Percentiles rank a stretch among this genome's conserved stretches.
Evolutionary conservation across 2,113 vertebrate species (phyloP).

Genomic region (Atherinomorus stipes): DNA sequence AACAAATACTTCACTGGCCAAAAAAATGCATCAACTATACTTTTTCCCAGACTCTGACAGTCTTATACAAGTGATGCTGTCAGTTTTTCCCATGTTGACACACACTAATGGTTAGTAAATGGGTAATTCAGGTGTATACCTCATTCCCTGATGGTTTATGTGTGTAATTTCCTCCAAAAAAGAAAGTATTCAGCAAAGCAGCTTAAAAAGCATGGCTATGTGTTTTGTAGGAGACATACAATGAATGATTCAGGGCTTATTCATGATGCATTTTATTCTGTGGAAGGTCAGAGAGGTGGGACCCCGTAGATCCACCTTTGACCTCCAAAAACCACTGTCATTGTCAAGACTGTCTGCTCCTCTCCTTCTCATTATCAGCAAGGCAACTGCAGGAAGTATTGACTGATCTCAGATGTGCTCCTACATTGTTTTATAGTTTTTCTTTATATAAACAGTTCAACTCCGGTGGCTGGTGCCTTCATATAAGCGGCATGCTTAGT

Average conservation of each 20-base stretch:
- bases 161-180: slow-evolving; percentile 16
- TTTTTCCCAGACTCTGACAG: background rate
- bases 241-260: background rate
- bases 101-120: background rate
- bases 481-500: slow-evolving; percentile 60
- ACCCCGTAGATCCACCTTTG: slow-evolving; percentile 52
- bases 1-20: slow-evolving; percentile 63
- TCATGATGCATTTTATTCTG: slow-evolving; percentile 33
- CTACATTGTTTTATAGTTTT: background rate
- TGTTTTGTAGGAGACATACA: background rate
- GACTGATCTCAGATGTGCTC: slow-evolving; percentile 22
- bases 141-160: background rate
- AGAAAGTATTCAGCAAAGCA: background rate
- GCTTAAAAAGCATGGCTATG: background rate
- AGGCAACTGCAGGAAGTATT: slow-evolving; percentile 27
- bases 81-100: too few relatives aligned
- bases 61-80: too few relatives aligned
- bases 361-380: slow-evolving; percentile 10
- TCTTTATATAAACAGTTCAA: slow-evolving; percentile 18
- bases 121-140: background rate
- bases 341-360: slow-evolving; percentile 45
- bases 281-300: slow-evolving; percentile 29
- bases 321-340: slow-evolving; percentile 50
- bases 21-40: slow-evolving; percentile 49
- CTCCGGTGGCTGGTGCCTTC: slow-evolving; percentile 22